phyloP scores from a whole-genome alignment of 2,797 vertebrate species.

The Petrocephalus sullivani region DNA sequence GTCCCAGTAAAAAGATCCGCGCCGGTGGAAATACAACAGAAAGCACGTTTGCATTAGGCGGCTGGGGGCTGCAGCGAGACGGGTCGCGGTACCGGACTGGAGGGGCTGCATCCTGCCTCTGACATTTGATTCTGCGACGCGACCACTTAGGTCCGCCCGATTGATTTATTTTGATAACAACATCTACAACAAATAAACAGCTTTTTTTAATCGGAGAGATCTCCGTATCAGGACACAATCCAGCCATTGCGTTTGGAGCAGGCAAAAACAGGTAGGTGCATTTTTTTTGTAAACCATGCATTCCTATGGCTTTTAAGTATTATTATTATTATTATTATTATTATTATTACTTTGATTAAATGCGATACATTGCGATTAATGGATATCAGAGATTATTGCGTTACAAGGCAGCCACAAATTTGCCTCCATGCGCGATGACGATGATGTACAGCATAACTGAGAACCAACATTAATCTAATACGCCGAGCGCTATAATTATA shows the following conservation, averaged over 20 bases:
- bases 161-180: constrained; percentile 15
- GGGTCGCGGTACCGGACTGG: constrained; percentile 14
- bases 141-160: constrained; percentile 13
- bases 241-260: constrained; percentile 50
- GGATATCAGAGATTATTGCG: background rate
- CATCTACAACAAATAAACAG: background rate
- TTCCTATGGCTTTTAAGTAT: background rate
- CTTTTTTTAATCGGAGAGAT: constrained; percentile 10
- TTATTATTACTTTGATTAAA: constrained; percentile 9
- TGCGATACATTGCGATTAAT: background rate
- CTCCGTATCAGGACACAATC: constrained; percentile 28
- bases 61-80: constrained; percentile 33
- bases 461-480: background rate
- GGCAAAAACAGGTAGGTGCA: constrained; percentile 57
- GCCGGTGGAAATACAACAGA: constrained; percentile 72
- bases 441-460: background rate
- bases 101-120: constrained; percentile 13
- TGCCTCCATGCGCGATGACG: background rate
- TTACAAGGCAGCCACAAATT: background rate
- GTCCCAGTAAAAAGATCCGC: constrained; percentile 30
- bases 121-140: constrained; percentile 1
- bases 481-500: background rate
- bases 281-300: background rate
- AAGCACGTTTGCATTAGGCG: constrained; percentile 63
- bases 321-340: background rate